phyloP scores from a whole-genome alignment of 2,113 vertebrate species.

The Loxodonta africana region DNA sequence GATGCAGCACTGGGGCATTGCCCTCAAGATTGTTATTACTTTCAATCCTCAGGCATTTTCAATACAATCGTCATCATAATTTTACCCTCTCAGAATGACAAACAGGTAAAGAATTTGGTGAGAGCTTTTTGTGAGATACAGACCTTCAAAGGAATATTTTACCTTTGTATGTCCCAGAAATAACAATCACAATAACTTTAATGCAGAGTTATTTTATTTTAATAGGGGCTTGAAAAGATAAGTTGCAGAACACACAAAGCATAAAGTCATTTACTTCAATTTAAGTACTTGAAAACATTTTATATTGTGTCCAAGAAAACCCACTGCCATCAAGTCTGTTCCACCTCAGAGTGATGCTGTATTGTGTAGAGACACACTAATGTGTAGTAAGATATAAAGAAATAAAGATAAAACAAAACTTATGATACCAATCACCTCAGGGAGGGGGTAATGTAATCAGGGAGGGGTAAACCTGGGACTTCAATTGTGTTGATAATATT shows the following conservation, averaged over 20 bases:
- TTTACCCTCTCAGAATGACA: not conserved
- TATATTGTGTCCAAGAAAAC: not conserved
- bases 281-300: not conserved
- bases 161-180: not conserved
- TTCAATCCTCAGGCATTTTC: not conserved
- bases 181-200: not conserved
- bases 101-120: not conserved
- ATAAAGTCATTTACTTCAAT: not conserved
- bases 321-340: no score
- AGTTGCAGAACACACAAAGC: not conserved
- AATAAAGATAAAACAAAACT: not conserved
- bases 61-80: not conserved
- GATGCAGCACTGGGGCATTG: no score
- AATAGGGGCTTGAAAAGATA: not conserved
- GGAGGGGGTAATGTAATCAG: not conserved
- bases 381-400: not conserved
- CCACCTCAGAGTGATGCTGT: no score
- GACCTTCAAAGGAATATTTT: no score
- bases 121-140: no score
- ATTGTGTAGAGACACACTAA: no score
- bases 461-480: not conserved
- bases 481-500: not conserved
- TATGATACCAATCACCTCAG: not conserved
- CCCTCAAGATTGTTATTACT: not conserved
- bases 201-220: not conserved